These are phyloP conservation scores for Limnephilus auricula DNA, from an alignment of 2,888 invertebrate genomes.

Conservation along the genomic window DNA sequence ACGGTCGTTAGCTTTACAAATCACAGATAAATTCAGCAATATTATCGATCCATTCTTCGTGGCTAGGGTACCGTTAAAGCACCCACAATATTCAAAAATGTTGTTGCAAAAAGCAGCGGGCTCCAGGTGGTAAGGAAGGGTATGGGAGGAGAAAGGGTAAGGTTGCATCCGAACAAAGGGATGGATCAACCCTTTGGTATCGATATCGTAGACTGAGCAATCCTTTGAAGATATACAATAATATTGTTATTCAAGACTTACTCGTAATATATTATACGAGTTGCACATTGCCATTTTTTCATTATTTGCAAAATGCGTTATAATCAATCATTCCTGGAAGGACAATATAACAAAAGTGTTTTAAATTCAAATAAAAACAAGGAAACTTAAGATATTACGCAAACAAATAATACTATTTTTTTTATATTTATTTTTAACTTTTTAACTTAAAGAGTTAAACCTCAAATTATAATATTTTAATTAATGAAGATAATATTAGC, in stretches of 20 bases:
- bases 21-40: neutral
- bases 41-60: neutral
- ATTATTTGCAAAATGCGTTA: neutral
- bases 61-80: neutral
- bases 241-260: neutral
- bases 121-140: neutral
- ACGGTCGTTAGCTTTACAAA: neutral
- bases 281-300: neutral
- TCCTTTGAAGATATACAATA: neutral
- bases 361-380: too few relatives aligned
- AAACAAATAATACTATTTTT: too few relatives aligned
- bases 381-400: too few relatives aligned
- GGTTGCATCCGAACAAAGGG: neutral
- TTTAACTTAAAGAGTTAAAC: too few relatives aligned
- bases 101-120: neutral
- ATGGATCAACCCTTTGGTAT: neutral
- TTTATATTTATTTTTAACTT: too few relatives aligned
- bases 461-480: too few relatives aligned
- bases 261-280: neutral
- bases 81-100: neutral
- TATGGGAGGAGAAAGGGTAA: neutral
- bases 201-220: neutral
- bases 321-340: neutral
- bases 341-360: too few relatives aligned
- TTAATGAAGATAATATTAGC: too few relatives aligned